A percentile compares a stretch with the other conserved stretches of the same genome.
Evolutionary conservation across 30 jellyfish, hydroid and myxozoan genomes (phyloP).

Genomic region (Turritopsis dohrnii): DNA sequence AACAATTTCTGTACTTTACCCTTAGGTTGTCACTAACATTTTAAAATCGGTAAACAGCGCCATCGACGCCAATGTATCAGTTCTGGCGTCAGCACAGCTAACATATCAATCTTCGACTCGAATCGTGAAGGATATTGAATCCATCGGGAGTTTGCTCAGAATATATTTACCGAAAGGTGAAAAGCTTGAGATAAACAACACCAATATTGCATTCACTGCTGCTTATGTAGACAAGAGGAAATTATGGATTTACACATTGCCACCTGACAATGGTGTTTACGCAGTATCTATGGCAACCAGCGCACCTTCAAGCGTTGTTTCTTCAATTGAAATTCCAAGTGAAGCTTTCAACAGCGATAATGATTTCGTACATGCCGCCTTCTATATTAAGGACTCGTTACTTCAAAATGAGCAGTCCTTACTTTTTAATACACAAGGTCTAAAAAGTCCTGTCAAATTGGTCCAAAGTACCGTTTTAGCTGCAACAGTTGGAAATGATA

Average conservation of each 20-base stretch:
- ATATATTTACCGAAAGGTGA: not conserved
- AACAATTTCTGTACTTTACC: too few relatives aligned
- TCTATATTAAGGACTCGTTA: conserved; percentile 15
- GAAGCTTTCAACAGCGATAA: conserved; percentile 10
- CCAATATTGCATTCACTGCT: conserved; percentile 25
- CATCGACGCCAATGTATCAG: conserved; percentile 10
- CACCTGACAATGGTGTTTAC: not conserved
- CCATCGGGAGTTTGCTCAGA: not conserved
- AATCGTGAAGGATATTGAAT: not conserved
- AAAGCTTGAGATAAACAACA: not conserved
- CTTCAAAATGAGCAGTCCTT: not conserved
- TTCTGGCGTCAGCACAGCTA: conserved; percentile 20
- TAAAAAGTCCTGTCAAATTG: not conserved
- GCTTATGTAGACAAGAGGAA: not conserved
- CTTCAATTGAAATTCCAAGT: conserved; percentile 19
- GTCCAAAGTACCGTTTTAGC: conserved; percentile 68
- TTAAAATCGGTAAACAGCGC: conserved; percentile 12
- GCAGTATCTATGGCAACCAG: not conserved
- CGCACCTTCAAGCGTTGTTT: not conserved
- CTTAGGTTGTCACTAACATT: conserved; percentile 17
- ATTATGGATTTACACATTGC: not conserved
- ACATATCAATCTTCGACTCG: conserved; percentile 12
- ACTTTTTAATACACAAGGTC: not conserved
- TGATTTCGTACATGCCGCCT: conserved; percentile 18
- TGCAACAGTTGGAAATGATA: conserved; percentile 54